Percentiles rank a stretch among this genome's conserved stretches.
phyloP scores from a whole-genome alignment of 2,888 invertebrate species.

The Hypena proboscidalis region DNA sequence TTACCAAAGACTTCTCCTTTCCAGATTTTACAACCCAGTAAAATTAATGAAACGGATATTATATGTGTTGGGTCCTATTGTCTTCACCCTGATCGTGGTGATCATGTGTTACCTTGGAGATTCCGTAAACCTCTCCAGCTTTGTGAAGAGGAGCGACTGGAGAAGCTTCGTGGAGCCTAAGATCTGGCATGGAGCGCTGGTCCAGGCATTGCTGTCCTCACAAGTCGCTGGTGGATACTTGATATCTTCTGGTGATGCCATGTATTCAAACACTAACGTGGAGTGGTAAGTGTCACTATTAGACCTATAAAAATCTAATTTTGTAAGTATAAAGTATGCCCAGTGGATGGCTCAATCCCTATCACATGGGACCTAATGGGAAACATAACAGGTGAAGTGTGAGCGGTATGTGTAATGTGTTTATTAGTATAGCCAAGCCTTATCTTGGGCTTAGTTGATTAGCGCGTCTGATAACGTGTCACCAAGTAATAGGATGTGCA shows the following conservation, averaged over 20 bases:
- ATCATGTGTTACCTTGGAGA: constrained; percentile 51
- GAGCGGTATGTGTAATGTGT: too few species aligned
- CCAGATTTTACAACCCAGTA: constrained; percentile 69
- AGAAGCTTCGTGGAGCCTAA: constrained; percentile 51
- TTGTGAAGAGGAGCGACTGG: constrained; percentile 54
- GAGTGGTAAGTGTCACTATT: constrained; percentile 60
- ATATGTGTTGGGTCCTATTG: constrained; percentile 56
- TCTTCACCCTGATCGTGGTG: constrained; percentile 50
- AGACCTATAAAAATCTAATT: too few species aligned
- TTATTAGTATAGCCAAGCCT: too few species aligned
- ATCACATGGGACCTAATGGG: too few species aligned
- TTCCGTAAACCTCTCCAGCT: constrained; percentile 35
- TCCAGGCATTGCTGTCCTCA: constrained; percentile 64
- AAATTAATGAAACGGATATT: constrained; percentile 70
- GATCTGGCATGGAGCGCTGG: constrained; percentile 65
- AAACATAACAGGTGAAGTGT: too few species aligned
- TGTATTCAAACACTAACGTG: constrained; percentile 66
- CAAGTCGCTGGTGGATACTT: constrained; percentile 72
- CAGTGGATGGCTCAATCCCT: too few species aligned
- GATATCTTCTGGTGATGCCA: constrained; percentile 63
- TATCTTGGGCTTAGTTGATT: too few species aligned
- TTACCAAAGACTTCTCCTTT: constrained; percentile 30
- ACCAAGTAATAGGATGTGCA: too few species aligned
- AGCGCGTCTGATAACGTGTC: too few species aligned
- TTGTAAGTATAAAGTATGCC: too few species aligned